Percentiles rank a stretch among this genome's conserved stretches.
Evolutionary conservation across 1,140 invertebrate species (phyloP).

Genomic region (Drosophila rhopaloa): DNA sequence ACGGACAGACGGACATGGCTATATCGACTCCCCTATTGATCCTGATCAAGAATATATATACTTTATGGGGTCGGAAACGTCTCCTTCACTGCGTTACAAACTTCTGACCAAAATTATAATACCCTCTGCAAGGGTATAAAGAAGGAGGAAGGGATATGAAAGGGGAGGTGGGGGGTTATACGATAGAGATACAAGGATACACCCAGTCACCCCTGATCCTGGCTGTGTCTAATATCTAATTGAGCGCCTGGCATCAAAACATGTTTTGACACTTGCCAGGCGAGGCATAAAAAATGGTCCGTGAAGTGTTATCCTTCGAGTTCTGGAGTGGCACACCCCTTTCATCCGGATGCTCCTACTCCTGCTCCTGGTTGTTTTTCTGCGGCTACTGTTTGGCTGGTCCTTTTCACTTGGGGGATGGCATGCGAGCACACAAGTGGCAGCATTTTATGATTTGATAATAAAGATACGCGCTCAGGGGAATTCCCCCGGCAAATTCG

Average conservation of each 20-base stretch:
- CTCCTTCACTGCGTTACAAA: no score
- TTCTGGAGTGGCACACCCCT: slow-evolving; percentile 53
- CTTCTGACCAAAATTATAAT: no score
- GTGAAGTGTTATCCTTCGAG: slow-evolving; percentile 24
- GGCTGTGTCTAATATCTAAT: slow-evolving; percentile 47
- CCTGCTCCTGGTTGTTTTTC: neutral
- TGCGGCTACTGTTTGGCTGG: neutral
- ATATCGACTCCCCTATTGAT: no score
- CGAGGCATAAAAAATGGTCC: slow-evolving; percentile 71
- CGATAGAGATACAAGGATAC: slow-evolving; percentile 3
- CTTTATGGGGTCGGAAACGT: no score
- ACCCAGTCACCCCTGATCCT: no score
- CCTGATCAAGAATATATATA: no score
- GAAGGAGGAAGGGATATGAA: neutral
- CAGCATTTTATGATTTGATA: slow-evolving; percentile 84
- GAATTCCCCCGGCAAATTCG: slow-evolving; percentile 21
- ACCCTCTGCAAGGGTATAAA: no score
- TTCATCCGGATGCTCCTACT: slow-evolving; percentile 10
- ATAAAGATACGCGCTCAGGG: slow-evolving; percentile 72
- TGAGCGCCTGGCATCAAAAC: slow-evolving; percentile 73
- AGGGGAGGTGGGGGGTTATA: neutral
- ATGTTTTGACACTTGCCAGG: slow-evolving; percentile 82
- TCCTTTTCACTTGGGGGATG: slow-evolving; percentile 48
- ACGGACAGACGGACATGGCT: no score
- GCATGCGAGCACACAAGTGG: slow-evolving; percentile 68